Evolutionary conservation across 2,113 vertebrate species (phyloP), one percentile per base, ranked within the genome.

Genomic region (Boulengeromyrus knoepffleri): DNA sequence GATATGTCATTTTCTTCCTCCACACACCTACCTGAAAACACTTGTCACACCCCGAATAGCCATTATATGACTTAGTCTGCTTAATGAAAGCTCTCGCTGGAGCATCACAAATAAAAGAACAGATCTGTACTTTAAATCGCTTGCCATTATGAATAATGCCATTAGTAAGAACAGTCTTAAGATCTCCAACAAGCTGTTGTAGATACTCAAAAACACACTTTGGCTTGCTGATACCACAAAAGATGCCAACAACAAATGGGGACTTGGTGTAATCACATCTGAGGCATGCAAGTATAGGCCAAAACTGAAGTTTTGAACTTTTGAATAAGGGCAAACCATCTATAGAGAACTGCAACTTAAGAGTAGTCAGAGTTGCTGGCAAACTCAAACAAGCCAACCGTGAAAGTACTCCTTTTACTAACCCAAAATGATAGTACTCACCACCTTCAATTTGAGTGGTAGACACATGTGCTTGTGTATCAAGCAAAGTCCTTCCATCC

Each of bases 1-100:
- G 87, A 84, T 86, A 90, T 45, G 89, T 88, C 89, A 91, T 89
- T 89, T 89, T 90, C 1, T 88, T 88, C 52, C 74, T 31, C 88
- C 91, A 91, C 84, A 50, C 66, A 70, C 88, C 89, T 21, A 58
- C 89, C 49, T 90, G 47, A 17, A 13, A 24, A n/a, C 56, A 90
- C 50, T 47, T 47, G 46, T 8, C 46, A 47, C 46, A 13, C 47
- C 47, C 10, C 2, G 10, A 49, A 49, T 49, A 49, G 47, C 10
- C 47, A 49, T 49, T 49, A 49, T 49, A 49, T 49, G 46, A 47
- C 46, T 47, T 47, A 12, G 47, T 47, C 9, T 47, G 47, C 9
- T 47, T 47, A 47, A 47, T 47, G 8, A 47, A 49, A 49, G 47
- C 47, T 50, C 49, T 50, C 49, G 49, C 49, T 50, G 49, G 49